These are phyloP conservation scores for Diachasma alloeum DNA, from an alignment of 1,140 invertebrate species.

Conservation along the genomic window DNA sequence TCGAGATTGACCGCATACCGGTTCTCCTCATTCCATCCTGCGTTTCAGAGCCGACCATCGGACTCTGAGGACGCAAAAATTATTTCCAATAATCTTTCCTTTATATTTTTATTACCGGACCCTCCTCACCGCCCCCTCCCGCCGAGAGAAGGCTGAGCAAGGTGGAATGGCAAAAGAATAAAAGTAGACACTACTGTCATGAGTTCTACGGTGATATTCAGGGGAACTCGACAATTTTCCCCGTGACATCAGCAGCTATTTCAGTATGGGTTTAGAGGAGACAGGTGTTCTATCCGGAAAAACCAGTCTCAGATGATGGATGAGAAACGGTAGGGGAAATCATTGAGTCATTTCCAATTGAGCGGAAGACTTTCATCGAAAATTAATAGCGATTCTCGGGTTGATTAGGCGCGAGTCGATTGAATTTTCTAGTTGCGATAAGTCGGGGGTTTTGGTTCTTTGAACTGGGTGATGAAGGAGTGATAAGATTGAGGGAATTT, in stretches of 20 bases:
- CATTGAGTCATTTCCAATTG: not conserved
- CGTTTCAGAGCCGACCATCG: not conserved
- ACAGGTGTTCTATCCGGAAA: not conserved
- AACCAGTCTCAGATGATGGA: not conserved
- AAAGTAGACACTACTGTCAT: not conserved
- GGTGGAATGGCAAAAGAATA: not conserved
- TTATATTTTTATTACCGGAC: not conserved
- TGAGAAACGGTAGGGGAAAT: not conserved
- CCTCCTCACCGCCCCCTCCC: not conserved
- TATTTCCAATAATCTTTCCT: constrained; percentile 1
- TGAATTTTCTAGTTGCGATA: not conserved
- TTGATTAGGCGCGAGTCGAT: not conserved
- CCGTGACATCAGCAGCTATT: no score
- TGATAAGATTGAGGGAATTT: no score
- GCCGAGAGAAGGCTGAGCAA: no score
- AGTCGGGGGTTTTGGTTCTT: not conserved
- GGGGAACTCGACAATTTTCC: no score
- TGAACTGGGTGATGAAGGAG: not conserved
- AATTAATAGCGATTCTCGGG: not conserved
- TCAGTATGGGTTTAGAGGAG: not conserved
- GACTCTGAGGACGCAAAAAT: not conserved
- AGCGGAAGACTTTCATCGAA: not conserved
- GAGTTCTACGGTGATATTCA: no score
- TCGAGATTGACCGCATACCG: constrained; percentile 14
- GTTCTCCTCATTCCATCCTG: constrained; percentile 15